A percentile compares a stretch with the other conserved stretches of the same genome.
phyloP scores from a whole-genome alignment of 2,113 vertebrate genomes.

The Cinclus mexicanus region DNA sequence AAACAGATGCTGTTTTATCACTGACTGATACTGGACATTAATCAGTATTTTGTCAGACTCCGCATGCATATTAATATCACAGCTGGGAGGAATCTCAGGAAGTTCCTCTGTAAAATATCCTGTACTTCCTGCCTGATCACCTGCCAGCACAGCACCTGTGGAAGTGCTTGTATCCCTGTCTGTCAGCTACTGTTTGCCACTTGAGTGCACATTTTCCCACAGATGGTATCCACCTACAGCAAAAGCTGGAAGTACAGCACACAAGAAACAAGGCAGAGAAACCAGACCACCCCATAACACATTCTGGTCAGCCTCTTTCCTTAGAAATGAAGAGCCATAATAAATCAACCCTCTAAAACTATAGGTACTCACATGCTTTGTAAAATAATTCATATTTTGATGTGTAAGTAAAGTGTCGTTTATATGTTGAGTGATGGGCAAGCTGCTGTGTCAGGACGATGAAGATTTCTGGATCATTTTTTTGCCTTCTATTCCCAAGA shows the following conservation, averaged over 20 bases:
- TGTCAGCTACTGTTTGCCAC: conserved; percentile 23
- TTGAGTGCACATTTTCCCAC: conserved; percentile 32
- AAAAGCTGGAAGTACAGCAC: background rate
- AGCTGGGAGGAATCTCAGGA: conserved; percentile 22
- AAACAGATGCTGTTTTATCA: conserved; percentile 73
- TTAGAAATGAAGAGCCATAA: background rate
- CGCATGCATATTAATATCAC: conserved; percentile 60
- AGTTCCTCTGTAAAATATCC: conserved; percentile 5
- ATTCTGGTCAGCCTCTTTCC: background rate
- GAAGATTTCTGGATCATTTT: background rate
- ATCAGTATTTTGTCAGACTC: conserved; percentile 68
- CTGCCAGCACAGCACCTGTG: background rate
- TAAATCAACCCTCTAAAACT: background rate
- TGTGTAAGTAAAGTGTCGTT: background rate
- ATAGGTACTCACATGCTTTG: background rate
- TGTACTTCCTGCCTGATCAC: background rate
- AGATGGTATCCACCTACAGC: conserved; percentile 46
- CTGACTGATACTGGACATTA: conserved; percentile 72
- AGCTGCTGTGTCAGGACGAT: background rate
- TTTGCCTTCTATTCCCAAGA: background rate
- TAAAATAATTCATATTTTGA: background rate
- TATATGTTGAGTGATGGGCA: background rate
- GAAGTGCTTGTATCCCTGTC: background rate
- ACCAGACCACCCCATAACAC: background rate
- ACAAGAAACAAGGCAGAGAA: background rate